Base-by-base conservation (phyloP, 2,888 invertebrate genomes). In the Pilophorus perplexus region DNA sequence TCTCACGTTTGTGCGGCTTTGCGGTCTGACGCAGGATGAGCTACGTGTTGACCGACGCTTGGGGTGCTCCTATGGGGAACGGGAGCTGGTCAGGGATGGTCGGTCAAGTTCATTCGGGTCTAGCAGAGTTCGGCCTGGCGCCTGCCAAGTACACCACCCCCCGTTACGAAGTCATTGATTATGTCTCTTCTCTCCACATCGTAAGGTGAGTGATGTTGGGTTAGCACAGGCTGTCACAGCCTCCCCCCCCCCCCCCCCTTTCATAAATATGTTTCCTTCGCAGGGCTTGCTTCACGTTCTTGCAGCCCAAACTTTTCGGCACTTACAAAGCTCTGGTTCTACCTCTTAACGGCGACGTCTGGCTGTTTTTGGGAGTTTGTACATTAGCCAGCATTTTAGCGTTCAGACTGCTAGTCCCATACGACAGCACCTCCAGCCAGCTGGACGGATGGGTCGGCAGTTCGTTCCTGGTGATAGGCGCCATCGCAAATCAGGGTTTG, bases 241-340 rank as follows among this genome's bases (percentile, higher is more conserved):
- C 33, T 33, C 33, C 33, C 6, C 33, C 33, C 12, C 33, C 33
- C 10, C 8, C 33, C 8, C 33, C 33, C 33, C 6, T 33, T 33
- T 6, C 6, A 33, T 33, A 12, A 33, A 33, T 12, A 33, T 54
- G 5, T 55, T 55, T n/a, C 20, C 38, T 42, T 20, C 67, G 6
- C 67, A 72, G 72, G 22, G 64, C 66, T 1, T 68, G 68, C 44
- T 72, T 72, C 44, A 69, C 70, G 3, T 72, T 72, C 44, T 64
- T 71, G 6, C 72, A 72, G 48, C 72, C 72, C 2, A 69, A 68
- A 22, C 67, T 70, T n/a, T 66, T 72, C 12, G 72, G 69, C 2
- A 66, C 70, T 4, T 67, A 71, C 33, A 71, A 71, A 54, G 72
- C 72, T 0, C 68, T 72, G 3, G 65, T 70, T 8, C 67, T 67